Evolutionary conservation across 2,113 vertebrate species (phyloP).

Genomic region (Dicerorhinus sumatrensis): DNA sequence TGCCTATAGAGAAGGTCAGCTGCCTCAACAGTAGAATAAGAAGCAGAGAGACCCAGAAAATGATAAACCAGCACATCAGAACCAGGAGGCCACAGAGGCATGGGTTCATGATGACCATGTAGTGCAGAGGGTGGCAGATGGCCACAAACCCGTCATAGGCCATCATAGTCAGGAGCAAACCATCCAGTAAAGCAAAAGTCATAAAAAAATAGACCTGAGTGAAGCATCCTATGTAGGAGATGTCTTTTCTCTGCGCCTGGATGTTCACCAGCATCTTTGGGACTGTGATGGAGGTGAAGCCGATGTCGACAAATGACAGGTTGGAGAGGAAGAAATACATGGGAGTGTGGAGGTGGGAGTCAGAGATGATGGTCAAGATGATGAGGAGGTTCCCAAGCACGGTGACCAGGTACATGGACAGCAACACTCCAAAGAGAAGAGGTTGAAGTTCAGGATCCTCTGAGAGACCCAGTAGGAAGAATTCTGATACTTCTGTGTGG

Average conservation of each 20-base stretch:
- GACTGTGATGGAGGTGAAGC: background rate
- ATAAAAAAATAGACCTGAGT: constrained; percentile 8
- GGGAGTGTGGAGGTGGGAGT: background rate
- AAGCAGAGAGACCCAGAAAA: background rate
- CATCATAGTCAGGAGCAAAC: background rate
- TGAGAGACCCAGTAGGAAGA: constrained; percentile 51
- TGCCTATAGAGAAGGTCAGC: background rate
- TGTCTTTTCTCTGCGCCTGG: background rate
- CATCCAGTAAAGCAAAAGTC: constrained; percentile 30
- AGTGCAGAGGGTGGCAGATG: background rate
- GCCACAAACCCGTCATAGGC: constrained; percentile 29
- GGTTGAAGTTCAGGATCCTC: constrained; percentile 21
- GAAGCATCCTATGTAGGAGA: background rate
- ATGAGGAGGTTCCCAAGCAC: background rate
- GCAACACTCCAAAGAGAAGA: background rate
- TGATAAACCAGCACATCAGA: background rate
- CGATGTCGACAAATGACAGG: background rate
- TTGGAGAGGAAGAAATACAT: constrained; percentile 48
- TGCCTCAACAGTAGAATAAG: background rate
- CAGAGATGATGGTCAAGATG: background rate
- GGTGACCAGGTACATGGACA: constrained; percentile 26
- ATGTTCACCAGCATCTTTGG: constrained; percentile 28
- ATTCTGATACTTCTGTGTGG: background rate
- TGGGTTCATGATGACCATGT: background rate
- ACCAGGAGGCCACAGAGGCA: background rate